Evolutionary conservation across 2,888 invertebrate species (phyloP).

Genomic region (Hirtodrosophila histrioides): DNA sequence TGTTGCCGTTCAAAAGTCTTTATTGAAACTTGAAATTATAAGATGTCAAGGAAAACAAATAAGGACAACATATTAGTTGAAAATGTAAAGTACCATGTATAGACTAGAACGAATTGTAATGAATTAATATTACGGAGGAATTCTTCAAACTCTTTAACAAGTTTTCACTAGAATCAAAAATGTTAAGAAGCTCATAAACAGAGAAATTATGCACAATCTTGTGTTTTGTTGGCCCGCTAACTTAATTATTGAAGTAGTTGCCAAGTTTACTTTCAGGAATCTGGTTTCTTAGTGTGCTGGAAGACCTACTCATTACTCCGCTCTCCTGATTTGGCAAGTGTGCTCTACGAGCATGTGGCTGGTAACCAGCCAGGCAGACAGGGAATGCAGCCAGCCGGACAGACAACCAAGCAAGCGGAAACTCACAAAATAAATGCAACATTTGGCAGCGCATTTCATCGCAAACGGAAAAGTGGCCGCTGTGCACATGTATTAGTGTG

Average conservation of each 20-base stretch:
- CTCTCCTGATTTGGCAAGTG: neutral
- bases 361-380: conserved; percentile 28
- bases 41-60: neutral
- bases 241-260: conserved; percentile 27
- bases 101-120: too few relatives aligned
- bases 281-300: conserved; percentile 24
- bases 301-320: neutral
- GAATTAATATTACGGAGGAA: too few relatives aligned
- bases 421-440: conserved; percentile 81
- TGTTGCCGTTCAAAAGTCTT: conserved; percentile 26
- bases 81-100: too few relatives aligned
- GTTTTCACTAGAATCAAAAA: too few relatives aligned
- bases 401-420: conserved; percentile 62
- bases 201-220: neutral
- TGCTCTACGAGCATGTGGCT: conserved; percentile 28
- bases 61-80: neutral
- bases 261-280: conserved; percentile 44
- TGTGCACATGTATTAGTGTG: conserved; percentile 28
- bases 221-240: neutral
- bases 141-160: too few relatives aligned
- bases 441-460: conserved; percentile 76
- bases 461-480: conserved; percentile 75
- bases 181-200: neutral
- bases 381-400: conserved; percentile 21
- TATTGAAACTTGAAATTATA: conserved; percentile 9